Evolutionary conservation across 2,797 vertebrate species (phyloP).

Genomic region (Myotis pilosus): DNA sequence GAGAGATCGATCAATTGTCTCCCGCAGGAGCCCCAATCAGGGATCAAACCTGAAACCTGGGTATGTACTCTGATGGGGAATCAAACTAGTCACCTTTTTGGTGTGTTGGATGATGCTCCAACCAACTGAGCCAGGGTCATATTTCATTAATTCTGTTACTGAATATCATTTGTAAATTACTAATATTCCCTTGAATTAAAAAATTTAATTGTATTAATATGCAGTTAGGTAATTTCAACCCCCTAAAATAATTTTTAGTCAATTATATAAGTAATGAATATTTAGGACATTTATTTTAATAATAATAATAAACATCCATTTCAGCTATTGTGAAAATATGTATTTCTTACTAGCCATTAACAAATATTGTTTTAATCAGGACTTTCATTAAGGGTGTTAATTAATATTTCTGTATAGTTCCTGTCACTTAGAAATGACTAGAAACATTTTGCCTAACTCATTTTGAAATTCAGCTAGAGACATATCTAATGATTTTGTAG

Average conservation of each 20-base stretch:
- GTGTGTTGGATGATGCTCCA: neutral
- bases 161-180: conserved; percentile 15
- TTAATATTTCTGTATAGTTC: neutral
- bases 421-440: neutral
- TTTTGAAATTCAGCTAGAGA: neutral
- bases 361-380: conserved; percentile 1
- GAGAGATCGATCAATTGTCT: neutral
- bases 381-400: neutral
- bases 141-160: neutral
- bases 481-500: neutral
- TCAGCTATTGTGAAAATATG: neutral
- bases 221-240: neutral
- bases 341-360: neutral
- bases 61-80: neutral
- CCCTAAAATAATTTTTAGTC: neutral
- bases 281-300: conserved; percentile 3
- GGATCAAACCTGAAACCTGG: neutral
- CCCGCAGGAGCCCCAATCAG: neutral
- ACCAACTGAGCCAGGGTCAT: neutral
- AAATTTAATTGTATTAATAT: neutral
- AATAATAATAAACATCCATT: neutral
- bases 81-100: no score
- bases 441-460: neutral
- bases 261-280: neutral
- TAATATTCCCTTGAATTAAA: conserved; percentile 19